Conservation (phyloP, 1,140 invertebrate genomes). For the Calycopis cecrops region DNA sequence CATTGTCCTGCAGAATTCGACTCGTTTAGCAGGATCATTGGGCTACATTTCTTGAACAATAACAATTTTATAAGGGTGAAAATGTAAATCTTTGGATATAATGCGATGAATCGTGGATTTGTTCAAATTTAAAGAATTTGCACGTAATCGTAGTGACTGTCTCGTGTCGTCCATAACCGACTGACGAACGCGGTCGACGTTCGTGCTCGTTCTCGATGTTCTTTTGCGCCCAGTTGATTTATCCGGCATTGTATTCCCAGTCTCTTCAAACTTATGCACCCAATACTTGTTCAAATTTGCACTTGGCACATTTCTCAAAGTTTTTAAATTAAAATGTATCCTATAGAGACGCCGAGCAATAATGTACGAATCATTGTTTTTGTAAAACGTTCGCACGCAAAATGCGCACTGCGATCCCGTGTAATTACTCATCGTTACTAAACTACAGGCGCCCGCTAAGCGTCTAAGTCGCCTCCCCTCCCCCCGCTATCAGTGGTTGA, state of each 20-base stretch:
- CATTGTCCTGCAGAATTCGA: conserved; percentile 18
- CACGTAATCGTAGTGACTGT: conserved; percentile 6
- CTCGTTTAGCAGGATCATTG: conserved; percentile 14
- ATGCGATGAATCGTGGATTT: conserved; percentile 20
- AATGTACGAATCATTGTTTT: conserved; percentile 21
- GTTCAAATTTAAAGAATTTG: conserved; percentile 19
- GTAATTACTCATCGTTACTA: conserved; percentile 19
- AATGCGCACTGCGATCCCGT: conserved; percentile 15
- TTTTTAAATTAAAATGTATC: conserved; percentile 21
- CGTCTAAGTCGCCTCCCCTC: conserved; percentile 8
- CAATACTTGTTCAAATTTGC: conserved; percentile 20
- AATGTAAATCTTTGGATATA: conserved; percentile 6
- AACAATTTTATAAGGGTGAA: conserved; percentile 14
- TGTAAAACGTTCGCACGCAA: conserved; percentile 17
- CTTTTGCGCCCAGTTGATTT: conserved; percentile 12
- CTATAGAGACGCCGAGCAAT: conserved; percentile 18
- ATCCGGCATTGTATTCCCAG: conserved; percentile 19
- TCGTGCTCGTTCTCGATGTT: conserved; percentile 16
- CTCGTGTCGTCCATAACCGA: conserved; percentile 18
- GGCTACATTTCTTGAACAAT: conserved; percentile 19
- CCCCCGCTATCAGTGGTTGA: conserved; percentile 13
- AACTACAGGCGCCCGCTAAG: conserved; percentile 17
- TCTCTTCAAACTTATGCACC: conserved; percentile 19
- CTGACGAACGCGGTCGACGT: conserved; percentile 15
- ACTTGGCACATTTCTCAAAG: conserved; percentile 17